Evolutionary conservation across 2,113 vertebrate species (phyloP), one percentile per base, ranked within the genome.

Genomic region (Trematocara macrostoma): DNA sequence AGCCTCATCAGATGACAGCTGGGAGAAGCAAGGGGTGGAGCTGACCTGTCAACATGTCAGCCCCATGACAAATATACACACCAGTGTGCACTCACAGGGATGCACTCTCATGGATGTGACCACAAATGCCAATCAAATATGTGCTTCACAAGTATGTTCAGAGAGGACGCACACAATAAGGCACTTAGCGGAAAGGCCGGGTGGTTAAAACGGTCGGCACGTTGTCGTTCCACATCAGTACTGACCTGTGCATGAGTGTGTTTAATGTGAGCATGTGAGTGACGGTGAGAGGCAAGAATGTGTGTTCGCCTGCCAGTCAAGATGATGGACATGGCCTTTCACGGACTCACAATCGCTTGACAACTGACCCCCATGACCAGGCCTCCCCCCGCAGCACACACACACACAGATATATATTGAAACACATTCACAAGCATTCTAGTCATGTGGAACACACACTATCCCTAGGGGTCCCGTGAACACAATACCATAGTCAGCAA

Each of bases 311-410:
- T 94, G 95, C 94, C 93, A 91, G 74, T 94, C 94, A 92, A 88
- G 79, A 87, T 96, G 95, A 96, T 92, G 82, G 96, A 96, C 95
- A 85, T 85, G 91, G 90, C 94, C 94, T 96, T 96, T 96, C 94
- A 95, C 84, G 76, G 90, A 88, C 90, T 94, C 92, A 95, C 94
- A 95, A 95, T 96, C 69, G 57, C 90, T 91, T 94, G 93, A 93
- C 94, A 88, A 92, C 91, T 92, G 92, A 94, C 91, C 92, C 92
- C 93, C 87, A 42, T 55, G 67, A 89, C 80, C 71, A 80, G n/a
- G 51, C 85, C 81, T 7, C 49, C 55, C 49, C 23, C 29, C 7
- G 14, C 64, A 23, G 42, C 29, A 12, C 6, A 4, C 76, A 82
- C 59, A 47, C 14, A 61, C 69, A 49, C 7, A 20, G 15, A 82